A percentile compares a stretch with the other conserved stretches of the same genome.
phyloP scores from a whole-genome alignment of 1,140 invertebrate genomes.

The Leucophenga varia region DNA sequence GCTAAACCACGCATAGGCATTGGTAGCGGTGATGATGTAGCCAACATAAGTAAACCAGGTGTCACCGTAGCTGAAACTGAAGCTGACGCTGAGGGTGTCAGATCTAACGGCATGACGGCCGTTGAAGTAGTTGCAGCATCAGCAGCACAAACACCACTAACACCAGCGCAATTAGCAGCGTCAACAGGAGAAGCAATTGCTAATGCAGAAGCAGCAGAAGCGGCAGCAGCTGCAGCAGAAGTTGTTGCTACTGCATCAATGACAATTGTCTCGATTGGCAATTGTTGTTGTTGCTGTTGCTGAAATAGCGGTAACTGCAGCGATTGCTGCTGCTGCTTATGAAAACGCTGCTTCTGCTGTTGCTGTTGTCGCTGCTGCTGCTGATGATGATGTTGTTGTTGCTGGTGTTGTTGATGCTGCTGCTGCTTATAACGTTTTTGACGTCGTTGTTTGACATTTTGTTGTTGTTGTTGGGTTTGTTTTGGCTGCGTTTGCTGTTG shows the following conservation, averaged over 20 bases:
- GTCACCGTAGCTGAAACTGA: too few species aligned
- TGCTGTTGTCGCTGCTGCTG: slow-evolving; percentile 24
- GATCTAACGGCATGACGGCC: too few species aligned
- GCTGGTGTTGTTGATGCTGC: slow-evolving; percentile 21
- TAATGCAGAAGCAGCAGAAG: slow-evolving; percentile 31
- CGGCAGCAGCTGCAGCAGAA: slow-evolving; percentile 21
- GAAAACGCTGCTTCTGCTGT: slow-evolving; percentile 7
- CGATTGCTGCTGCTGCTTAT: slow-evolving; percentile 14
- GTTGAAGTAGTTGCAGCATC: too few species aligned
- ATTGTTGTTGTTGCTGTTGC: not conserved
- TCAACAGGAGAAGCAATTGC: slow-evolving; percentile 7
- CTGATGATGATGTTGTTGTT: slow-evolving; percentile 18
- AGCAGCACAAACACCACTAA: too few species aligned
- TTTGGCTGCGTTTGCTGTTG: slow-evolving; percentile 12
- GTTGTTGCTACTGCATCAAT: too few species aligned
- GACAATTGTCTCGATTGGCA: too few species aligned
- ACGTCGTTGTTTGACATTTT: not conserved
- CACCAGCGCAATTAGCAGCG: too few species aligned
- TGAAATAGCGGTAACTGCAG: slow-evolving; percentile 15
- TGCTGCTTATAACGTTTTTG: not conserved
- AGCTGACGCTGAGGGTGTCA: too few species aligned
- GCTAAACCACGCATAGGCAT: too few species aligned
- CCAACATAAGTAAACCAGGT: too few species aligned
- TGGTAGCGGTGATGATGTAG: too few species aligned
- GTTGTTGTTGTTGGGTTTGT: slow-evolving; percentile 1